Evolutionary conservation across 2,888 invertebrate genomes (phyloP).

Genomic region (Resseliella maxima): DNA sequence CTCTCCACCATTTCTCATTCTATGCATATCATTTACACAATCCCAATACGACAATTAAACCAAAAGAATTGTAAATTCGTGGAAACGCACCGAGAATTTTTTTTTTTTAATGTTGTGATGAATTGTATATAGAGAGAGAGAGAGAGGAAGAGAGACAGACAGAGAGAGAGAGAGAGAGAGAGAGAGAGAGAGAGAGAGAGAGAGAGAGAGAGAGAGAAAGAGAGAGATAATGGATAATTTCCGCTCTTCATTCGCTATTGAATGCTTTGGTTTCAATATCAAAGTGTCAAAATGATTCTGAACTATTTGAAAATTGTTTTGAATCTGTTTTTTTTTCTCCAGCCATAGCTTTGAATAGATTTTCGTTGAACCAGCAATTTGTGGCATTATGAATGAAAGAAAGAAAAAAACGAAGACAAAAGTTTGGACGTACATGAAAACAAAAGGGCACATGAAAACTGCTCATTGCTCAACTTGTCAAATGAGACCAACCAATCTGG

Average conservation of each 20-base stretch:
- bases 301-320: not conserved
- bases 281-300: conserved; percentile 15
- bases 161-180: too few relatives aligned
- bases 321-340: not conserved
- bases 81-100: not conserved
- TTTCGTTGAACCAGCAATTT: not conserved
- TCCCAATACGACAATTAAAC: conserved; percentile 16
- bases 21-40: conserved; percentile 11
- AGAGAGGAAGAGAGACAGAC: too few relatives aligned
- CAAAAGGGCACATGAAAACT: not conserved
- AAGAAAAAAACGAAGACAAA: too few relatives aligned
- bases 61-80: not conserved
- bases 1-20: conserved; percentile 29
- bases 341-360: not conserved
- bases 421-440: conserved; percentile 26
- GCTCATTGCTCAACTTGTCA: not conserved
- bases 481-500: not conserved
- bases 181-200: too few relatives aligned
- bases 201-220: too few relatives aligned
- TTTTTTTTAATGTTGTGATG: not conserved
- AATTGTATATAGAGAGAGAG: not conserved
- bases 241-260: conserved; percentile 37
- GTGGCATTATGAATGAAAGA: not conserved
- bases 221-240: conserved; percentile 46
- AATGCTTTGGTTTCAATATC: not conserved